A percentile compares a stretch with the other conserved stretches of the same genome.
These are phyloP conservation scores for Poecilobothrus nobilitatus DNA, from an alignment of 2,888 invertebrate species.

Conservation along the genomic window DNA sequence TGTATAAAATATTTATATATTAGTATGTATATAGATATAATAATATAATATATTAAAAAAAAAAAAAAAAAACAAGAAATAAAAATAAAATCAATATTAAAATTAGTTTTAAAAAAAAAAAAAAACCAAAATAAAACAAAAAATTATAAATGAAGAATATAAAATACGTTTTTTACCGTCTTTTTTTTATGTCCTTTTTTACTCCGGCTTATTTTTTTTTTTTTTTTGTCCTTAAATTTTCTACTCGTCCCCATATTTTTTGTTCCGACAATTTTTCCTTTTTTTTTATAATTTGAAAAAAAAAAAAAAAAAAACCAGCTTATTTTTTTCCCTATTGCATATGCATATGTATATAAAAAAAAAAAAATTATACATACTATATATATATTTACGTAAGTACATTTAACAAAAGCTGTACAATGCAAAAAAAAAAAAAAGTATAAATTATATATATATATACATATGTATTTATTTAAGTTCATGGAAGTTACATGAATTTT, in stretches of 20 bases:
- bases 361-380: not conserved
- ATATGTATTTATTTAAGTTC: not conserved
- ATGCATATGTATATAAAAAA: no score
- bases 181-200: slow-evolving; percentile 2
- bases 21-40: no score
- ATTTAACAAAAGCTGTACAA: not conserved
- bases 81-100: slow-evolving; percentile 6
- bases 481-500: not conserved
- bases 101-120: not conserved
- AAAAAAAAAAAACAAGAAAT: not conserved
- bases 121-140: not conserved
- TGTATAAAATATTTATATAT: no score
- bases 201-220: not conserved
- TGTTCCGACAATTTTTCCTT: not conserved
- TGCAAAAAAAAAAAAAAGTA: not conserved
- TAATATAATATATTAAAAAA: no score
- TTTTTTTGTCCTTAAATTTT: not conserved
- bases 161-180: not conserved
- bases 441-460: not conserved
- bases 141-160: not conserved
- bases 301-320: not conserved
- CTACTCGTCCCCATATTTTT: not conserved
- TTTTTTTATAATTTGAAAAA: not conserved
- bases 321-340: not conserved
- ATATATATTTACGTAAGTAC: not conserved